Conservation (phyloP, 2,113 vertebrate species). For the Colaptes auratus region DNA sequence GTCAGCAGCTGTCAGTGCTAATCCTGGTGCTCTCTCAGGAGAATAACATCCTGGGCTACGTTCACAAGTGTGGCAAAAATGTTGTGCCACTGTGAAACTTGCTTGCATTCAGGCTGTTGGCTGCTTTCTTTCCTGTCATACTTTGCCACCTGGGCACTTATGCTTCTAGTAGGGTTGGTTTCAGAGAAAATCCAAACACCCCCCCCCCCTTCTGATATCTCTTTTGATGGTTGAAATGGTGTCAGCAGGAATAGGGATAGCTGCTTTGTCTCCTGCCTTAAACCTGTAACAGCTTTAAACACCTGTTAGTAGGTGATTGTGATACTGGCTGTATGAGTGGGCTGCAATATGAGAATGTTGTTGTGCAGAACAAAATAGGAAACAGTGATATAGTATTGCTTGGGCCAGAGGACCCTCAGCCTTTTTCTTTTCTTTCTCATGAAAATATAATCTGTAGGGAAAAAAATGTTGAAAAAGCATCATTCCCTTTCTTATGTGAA, state of each 20-base stretch:
- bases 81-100: not conserved
- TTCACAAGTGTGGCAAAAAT: not conserved
- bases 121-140: not conserved
- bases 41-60: not conserved
- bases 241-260: not conserved
- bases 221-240: not conserved
- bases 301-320: not conserved
- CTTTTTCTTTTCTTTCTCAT: not conserved
- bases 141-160: not conserved
- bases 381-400: not conserved
- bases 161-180: not conserved
- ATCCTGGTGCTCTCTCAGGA: not conserved
- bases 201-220: not conserved
- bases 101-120: not conserved
- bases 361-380: not conserved
- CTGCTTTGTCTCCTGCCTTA: not conserved
- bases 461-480: rapidly evolving
- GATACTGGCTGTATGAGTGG: not conserved
- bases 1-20: not conserved
- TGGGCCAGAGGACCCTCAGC: not conserved
- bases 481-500: not conserved
- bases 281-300: rapidly evolving
- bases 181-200: not conserved
- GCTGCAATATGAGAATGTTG: not conserved
- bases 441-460: not conserved